Percentiles rank a stretch among this genome's conserved stretches.
Evolutionary conservation across 2,888 invertebrate genomes (phyloP).

Genomic region (Stenotaenia linearis): DNA sequence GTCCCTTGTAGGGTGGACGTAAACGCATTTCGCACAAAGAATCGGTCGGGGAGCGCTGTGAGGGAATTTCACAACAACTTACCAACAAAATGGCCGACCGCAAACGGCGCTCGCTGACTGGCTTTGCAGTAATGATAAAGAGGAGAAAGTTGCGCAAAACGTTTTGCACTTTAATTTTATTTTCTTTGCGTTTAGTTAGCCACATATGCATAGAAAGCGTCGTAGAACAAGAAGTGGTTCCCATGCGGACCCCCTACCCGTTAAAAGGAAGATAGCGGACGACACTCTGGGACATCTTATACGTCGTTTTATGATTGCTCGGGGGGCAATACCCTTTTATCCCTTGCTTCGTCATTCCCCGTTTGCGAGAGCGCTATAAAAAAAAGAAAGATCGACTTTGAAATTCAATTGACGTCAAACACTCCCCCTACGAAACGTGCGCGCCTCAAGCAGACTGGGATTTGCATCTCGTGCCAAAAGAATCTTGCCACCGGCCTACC

Average conservation of each 20-base stretch:
- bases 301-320: slow-evolving; percentile 12
- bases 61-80: not conserved
- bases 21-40: not conserved
- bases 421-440: slow-evolving; percentile 17
- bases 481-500: slow-evolving; percentile 17
- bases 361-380: slow-evolving; percentile 2
- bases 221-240: not conserved
- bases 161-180: slow-evolving; percentile 2
- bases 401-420: slow-evolving; percentile 22
- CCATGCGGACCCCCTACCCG: not conserved
- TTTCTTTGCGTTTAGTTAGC: not conserved
- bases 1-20: not conserved
- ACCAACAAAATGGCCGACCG: not conserved
- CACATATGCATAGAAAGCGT: not conserved
- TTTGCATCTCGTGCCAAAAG: slow-evolving; percentile 10
- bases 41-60: not conserved
- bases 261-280: slow-evolving; percentile 7
- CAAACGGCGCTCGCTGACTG: not conserved
- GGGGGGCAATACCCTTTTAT: slow-evolving; percentile 17
- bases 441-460: slow-evolving; percentile 15
- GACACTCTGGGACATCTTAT: slow-evolving; percentile 11
- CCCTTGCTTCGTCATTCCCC: slow-evolving; percentile 8
- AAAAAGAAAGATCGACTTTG: slow-evolving; percentile 20
- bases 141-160: not conserved
- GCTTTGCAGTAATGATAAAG: not conserved